phyloP scores from a whole-genome alignment of 2,797 vertebrate genomes.

The Podarcis lilfordi region DNA sequence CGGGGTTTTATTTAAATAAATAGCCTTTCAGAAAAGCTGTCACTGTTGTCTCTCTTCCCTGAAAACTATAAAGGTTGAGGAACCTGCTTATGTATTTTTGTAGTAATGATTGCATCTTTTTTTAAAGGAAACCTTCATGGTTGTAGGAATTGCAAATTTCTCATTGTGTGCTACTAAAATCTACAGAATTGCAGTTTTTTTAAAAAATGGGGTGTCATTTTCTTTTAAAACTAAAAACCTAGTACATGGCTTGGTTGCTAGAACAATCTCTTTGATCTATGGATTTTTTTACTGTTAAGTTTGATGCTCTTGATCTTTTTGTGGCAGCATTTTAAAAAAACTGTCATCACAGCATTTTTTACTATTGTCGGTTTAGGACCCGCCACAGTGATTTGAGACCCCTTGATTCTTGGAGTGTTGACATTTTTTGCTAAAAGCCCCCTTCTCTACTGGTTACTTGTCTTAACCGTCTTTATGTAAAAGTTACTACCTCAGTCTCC shows the following conservation, averaged over 20 bases:
- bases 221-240: neutral
- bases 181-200: constrained; percentile 27
- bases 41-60: neutral
- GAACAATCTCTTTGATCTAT: constrained; percentile 64
- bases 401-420: neutral
- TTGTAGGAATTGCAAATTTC: constrained; percentile 26
- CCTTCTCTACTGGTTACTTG: constrained; percentile 19
- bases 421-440: constrained; percentile 33
- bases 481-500: constrained; percentile 65
- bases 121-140: constrained; percentile 25
- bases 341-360: too few relatives aligned
- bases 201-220: too few relatives aligned
- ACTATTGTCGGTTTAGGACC: neutral
- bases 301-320: constrained; percentile 37
- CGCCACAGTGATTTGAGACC: neutral
- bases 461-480: constrained; percentile 30
- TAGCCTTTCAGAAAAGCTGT: constrained; percentile 50
- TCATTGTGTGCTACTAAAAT: constrained; percentile 42
- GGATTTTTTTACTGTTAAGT: constrained; percentile 51
- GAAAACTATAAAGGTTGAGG: constrained; percentile 55
- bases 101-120: constrained; percentile 31
- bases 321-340: neutral
- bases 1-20: constrained; percentile 74
- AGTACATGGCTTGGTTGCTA: constrained; percentile 61
- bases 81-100: constrained; percentile 42